Evolutionary conservation across 2,113 vertebrate species (phyloP).

Genomic region (Bufo gargarizans): DNA sequence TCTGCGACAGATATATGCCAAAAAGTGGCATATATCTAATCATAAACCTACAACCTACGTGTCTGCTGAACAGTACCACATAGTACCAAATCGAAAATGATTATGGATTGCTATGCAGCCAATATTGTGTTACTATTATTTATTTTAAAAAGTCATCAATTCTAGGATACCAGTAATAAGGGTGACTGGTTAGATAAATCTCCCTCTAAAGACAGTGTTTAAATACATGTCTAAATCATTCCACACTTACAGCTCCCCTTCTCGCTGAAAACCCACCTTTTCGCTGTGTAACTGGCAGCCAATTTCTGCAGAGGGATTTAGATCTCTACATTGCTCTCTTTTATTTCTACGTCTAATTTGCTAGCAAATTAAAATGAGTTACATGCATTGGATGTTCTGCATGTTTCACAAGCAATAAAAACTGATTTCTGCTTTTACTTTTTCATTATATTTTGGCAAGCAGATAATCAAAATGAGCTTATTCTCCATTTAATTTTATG

Average conservation of each 20-base stretch:
- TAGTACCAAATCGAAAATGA: too few species aligned
- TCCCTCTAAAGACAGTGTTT: constrained; percentile 70
- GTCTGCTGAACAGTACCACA: too few species aligned
- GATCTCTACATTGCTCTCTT: constrained; percentile 72
- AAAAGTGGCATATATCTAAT: too few species aligned
- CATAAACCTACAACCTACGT: too few species aligned
- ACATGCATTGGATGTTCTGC: constrained; percentile 67
- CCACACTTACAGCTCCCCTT: constrained; percentile 70
- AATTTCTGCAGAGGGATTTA: constrained; percentile 68
- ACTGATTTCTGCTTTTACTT: constrained; percentile 69
- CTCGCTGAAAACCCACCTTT: constrained; percentile 77
- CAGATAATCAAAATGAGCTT: constrained; percentile 63
- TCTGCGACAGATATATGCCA: too few species aligned
- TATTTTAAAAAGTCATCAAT: too few species aligned
- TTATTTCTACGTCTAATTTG: constrained; percentile 75
- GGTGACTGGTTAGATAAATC: constrained; percentile 77
- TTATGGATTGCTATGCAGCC: too few species aligned
- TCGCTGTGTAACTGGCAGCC: constrained; percentile 73
- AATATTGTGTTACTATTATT: too few species aligned
- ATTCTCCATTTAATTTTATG: constrained; percentile 65
- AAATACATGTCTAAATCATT: constrained; percentile 79
- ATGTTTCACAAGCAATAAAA: constrained; percentile 76
- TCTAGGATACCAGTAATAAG: constrained; percentile 12
- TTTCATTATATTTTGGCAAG: constrained; percentile 74
- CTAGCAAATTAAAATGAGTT: constrained; percentile 75